Evolutionary conservation across 64 coral and sea anemone genomes (phyloP), one percentile per base, ranked within the genome.

Genomic region (Platygyra sinensis): DNA sequence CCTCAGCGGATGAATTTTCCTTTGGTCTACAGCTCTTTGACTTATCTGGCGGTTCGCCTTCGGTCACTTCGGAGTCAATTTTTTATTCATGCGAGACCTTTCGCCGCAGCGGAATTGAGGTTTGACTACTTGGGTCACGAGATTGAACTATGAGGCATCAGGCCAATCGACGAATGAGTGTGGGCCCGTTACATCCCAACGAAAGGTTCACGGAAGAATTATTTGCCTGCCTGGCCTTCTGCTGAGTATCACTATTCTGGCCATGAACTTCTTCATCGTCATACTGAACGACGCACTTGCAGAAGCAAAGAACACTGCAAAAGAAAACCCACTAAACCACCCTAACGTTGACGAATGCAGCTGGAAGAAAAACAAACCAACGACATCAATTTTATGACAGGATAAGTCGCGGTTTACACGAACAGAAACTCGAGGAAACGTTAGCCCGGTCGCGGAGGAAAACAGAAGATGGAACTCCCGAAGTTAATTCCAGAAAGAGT

Each of bases 221-320:
- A n/a, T 92, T 76, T 9, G 60, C 90, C 9, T 12, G 9, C 27
- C 14, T 79, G 16, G n/a, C n/a, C n/a, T 79, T 32, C 83, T 92
- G 49, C 8, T 78, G 0, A 79, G 73, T 33, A 63, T 87, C 29
- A 92, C 90, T 17, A 55, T 92, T 4, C 8, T 92, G 16, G 62
- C 77, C 10, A 71, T 87, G 60, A 92, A 92, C 38, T 60, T 92
- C 5, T 86, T 79, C 30, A 78, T 92, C 15, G 82, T 76, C 7
- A 72, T 87, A 36, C n/a, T 92, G 63, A 92, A 92, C 46, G 73
- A 92, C 27, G 75, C 90, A n/a, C 76, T 86, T 71, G n/a, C 57
- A 29, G 74, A 86, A 27, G 82, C n/a, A n/a, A n/a, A n/a, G n/a
- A n/a, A n/a, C n/a, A n/a, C n/a, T n/a, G n/a, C n/a, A n/a, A n/a